Conservation (phyloP, 2,888 invertebrate species). For the Chouioia cunea region DNA sequence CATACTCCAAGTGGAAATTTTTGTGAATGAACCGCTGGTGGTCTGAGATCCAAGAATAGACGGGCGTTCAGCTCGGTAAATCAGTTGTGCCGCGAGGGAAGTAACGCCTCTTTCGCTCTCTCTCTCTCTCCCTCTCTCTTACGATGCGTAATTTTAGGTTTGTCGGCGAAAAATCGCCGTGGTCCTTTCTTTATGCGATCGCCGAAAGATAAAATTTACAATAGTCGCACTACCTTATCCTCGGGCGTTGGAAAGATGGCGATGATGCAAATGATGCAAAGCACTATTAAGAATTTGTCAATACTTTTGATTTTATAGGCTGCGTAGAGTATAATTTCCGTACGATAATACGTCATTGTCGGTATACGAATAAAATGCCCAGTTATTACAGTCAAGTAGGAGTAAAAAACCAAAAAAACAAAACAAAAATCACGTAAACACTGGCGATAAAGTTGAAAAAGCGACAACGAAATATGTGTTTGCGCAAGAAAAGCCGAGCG, state of each 20-base stretch:
- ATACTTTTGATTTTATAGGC: too few relatives aligned
- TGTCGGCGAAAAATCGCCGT: conserved; percentile 26
- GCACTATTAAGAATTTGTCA: not conserved
- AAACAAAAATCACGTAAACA: too few relatives aligned
- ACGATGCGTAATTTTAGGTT: conserved; percentile 48
- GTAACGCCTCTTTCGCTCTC: conserved; percentile 47
- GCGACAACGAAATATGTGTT: not conserved
- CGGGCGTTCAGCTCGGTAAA: conserved; percentile 52
- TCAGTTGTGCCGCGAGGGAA: conserved; percentile 50
- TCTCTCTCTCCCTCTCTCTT: conserved; percentile 48
- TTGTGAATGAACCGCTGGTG: conserved; percentile 26
- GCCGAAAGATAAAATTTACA: conserved; percentile 12
- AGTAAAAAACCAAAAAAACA: not conserved
- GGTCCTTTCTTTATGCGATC: conserved; percentile 20
- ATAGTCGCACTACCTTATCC: conserved; percentile 9
- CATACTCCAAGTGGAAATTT: too few relatives aligned
- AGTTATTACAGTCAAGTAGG: too few relatives aligned
- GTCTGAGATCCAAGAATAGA: conserved; percentile 24
- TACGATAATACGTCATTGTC: too few relatives aligned
- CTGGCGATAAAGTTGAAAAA: not conserved
- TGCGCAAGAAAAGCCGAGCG: not conserved
- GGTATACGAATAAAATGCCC: too few relatives aligned
- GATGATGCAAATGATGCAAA: not conserved
- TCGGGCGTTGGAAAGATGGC: conserved; percentile 2
- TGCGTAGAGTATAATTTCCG: not conserved